Evolutionary conservation across 2,888 invertebrate genomes (phyloP), one percentile per base, ranked within the genome.

Genomic region (Drosophila nigricruria): DNA sequence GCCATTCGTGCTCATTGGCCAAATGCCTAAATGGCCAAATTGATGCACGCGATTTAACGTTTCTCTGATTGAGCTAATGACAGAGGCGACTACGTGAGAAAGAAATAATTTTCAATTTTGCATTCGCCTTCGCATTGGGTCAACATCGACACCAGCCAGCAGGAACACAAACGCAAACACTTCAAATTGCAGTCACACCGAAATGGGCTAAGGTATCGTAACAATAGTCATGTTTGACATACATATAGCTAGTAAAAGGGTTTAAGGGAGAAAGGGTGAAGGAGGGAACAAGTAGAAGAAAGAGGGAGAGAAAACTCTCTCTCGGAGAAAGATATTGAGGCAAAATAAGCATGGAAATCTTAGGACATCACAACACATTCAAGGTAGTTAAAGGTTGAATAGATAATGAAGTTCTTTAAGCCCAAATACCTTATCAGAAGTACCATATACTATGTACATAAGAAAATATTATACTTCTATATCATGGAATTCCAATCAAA

Each of bases 91-190:
- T 91, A 91, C 91, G 92, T 90, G 92, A 92, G 92, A 92, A 92
- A 91, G 91, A 91, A 92, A 90, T 90, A 88, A 90, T 91, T 91
- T 91, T 92, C 89, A 89, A 91, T 88, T 91, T 91, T 84, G 89
- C 86, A 90, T 85, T 90, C 84, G 50, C 50, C 1, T 52, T 52
- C 50, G 69, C 74, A 83, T 83, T 87, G 83, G 88, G 88, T 81
- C 86, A 87, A 72, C 66, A 70, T 42, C 62, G 67, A 68, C 68
- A 62, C 54, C 64, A 45, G 43, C 56, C 42, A 49, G 10, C 18
- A 30, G 34, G 40, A 63, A 60, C 68, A 40, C 23, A 43, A 45
- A 18, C 47, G n/a, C 59, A 58, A 64, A 60, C 60, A 63, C 30
- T 38, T 60, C 20, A 30, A 56, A 57, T 61, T 36, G 43, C 66